Percentiles rank a stretch among this genome's conserved stretches.
Evolutionary conservation across 2,113 vertebrate species (phyloP).

Genomic region (Campylomormyrus tamandua): DNA sequence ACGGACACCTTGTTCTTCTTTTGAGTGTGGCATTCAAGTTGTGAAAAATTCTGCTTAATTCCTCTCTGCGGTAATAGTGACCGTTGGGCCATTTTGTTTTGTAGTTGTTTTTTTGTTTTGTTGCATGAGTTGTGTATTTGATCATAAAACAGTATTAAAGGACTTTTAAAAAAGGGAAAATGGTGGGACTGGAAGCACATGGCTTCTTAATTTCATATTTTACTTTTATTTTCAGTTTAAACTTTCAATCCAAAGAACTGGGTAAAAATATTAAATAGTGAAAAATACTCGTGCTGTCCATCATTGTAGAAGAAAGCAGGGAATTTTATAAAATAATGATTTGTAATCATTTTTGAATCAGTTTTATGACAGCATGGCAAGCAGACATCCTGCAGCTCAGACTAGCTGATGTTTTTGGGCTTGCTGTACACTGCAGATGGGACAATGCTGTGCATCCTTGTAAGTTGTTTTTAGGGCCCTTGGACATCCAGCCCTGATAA

Average conservation of each 20-base stretch:
- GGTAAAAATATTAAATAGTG: neutral
- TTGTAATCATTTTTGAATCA: neutral
- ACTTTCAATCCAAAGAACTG: neutral
- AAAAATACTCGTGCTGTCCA: neutral
- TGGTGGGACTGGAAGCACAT: neutral
- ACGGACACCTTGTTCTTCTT: slow-evolving; percentile 36
- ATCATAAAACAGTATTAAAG: neutral
- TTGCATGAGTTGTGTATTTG: neutral
- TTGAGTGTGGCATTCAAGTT: neutral
- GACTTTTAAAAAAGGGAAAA: neutral
- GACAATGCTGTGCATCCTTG: neutral
- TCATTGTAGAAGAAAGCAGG: neutral
- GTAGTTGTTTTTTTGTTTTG: neutral
- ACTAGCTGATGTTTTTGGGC: neutral
- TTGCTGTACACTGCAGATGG: neutral
- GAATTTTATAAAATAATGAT: neutral
- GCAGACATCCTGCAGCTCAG: neutral
- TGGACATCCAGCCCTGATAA: neutral
- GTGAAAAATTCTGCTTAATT: neutral
- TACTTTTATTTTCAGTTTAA: neutral
- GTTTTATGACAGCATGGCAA: neutral
- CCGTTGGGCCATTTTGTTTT: neutral
- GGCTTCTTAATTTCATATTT: neutral
- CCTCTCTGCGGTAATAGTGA: neutral
- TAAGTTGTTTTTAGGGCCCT: neutral